Base-by-base conservation (phyloP, 1,140 invertebrate species). In the Archivesica marissinica region DNA sequence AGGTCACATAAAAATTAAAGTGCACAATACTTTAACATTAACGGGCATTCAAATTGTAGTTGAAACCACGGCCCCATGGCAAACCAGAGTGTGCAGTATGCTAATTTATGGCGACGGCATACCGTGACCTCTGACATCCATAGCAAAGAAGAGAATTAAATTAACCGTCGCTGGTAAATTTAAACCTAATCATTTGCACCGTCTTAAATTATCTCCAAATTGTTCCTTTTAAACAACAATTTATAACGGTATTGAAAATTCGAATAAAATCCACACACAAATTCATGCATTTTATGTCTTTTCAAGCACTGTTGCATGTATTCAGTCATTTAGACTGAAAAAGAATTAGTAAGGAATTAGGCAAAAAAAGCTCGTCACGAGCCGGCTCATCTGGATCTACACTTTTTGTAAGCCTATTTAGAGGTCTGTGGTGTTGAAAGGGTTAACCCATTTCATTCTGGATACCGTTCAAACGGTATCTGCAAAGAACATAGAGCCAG, bases 1-100 rank as follows among this genome's bases (percentile, higher is more conserved):
- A 64, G 59, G 59, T 64, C 59, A 35, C 59, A 64, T 64, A 64
- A 64, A 64, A 64, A 64, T 64, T 64, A 64, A 64, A 25, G 59
- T 64, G 59, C 59, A 64, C 59, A 64, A 64, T 64, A 35, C 15
- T 17, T 2, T 13, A 64, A 64, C 59, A 35, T 64, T 64, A 64
- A 64, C 23, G 38, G 23, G 11, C 59, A 35, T 64, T 64, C 25
- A 64, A 64, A 33, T 64, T 20, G 2, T 25, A 64, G 9, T 33
- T 64, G 59, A 64, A 25, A 52, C 25, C 50, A 20, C 50, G 23
- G 23, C 50, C 50, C 50, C 50, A 3, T 23, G 38, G 59, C 13
- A 33, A 9, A 33, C 17, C 15, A 30, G 33, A 28, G 59, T 25
- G 30, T 64, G 59, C 28, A 64, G 59, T 64, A 64, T 64, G 59